Base-by-base conservation (phyloP, 2,797 vertebrate species). In the Champsocephalus esox region DNA sequence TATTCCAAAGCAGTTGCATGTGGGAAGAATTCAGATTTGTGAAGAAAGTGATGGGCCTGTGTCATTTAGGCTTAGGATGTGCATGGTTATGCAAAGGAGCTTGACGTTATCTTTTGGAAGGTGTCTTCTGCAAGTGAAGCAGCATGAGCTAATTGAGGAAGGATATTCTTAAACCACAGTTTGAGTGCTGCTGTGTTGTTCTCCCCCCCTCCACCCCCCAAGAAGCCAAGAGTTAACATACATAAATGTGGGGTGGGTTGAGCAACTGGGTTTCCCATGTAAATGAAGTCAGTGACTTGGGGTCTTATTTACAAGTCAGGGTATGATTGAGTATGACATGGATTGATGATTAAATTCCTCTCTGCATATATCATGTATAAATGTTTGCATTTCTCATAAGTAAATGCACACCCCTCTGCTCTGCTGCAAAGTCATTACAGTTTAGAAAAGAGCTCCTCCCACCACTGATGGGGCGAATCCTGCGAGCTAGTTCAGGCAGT, bases 371-470 rank as follows among this genome's bases (percentile, higher is more conserved):
- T 60, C 9, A 48, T 52, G 19, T 32, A 11, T 54, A 45, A 12
- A 51, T 69, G 21, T 19, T 14, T 45, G 21, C 34, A 58, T 75
- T 67, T 62, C 17, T 67, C 12, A 50, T 70, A 54, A 41, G 11
- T 55, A 7, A 14, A 67, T 32, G 5, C 44, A 5, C 28, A 9
- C 4, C n/a, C 11, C 34, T 52, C 38, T 68, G 55, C 16, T 28
- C 4, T 55, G 45, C 32, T 66, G 41, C 21, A 49, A 24, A 34
- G 43, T 58, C 16, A 67, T 67, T 49, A 63, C 70, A 75, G 44
- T 58, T 80, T 70, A 66, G 21, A 63, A 43, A 48, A 43, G 19
- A 46, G 32, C 21, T 3, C 43, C 66, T 75, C n/a, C 55, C 51
- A 12, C 11, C 17, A 54, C 44, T 48, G 7, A 66, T 75, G 24